These are phyloP conservation scores for Abrostola triplasia DNA, from an alignment of 2,888 invertebrate species.

Conservation along the genomic window DNA sequence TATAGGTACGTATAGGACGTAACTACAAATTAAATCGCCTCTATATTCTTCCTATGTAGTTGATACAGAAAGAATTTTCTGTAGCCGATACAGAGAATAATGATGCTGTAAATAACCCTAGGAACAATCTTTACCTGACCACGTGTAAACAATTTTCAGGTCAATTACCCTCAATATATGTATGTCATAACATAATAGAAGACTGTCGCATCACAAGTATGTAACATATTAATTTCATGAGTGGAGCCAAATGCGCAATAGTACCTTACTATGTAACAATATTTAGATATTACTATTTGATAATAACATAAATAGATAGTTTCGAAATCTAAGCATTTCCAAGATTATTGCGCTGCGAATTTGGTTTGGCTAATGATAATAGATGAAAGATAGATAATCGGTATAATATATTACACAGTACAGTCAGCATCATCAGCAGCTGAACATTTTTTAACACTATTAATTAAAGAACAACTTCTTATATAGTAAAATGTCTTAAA, in stretches of 20 bases:
- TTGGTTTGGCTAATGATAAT: slow-evolving; percentile 3
- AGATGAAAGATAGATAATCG: slow-evolving; percentile 7
- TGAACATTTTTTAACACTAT: no score
- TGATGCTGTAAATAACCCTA: no score
- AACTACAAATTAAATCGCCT: no score
- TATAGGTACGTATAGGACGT: no score
- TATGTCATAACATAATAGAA: slow-evolving; percentile 17
- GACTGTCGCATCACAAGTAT: neutral
- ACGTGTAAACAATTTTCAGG: slow-evolving; percentile 3
- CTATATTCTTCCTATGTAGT: no score
- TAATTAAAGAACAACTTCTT: no score
- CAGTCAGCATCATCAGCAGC: no score
- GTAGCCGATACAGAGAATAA: no score
- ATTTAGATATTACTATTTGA: neutral
- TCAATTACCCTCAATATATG: slow-evolving; percentile 11
- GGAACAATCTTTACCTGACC: slow-evolving; percentile 3
- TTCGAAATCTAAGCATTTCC: slow-evolving; percentile 17
- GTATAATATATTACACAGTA: neutral
- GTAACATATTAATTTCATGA: slow-evolving; percentile 13
- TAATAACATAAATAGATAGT: slow-evolving; percentile 1
- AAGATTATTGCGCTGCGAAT: slow-evolving; percentile 11
- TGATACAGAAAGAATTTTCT: no score
- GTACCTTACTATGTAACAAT: slow-evolving; percentile 2
- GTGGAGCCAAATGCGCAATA: slow-evolving; percentile 53
- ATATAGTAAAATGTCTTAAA: no score